A percentile compares a stretch with the other conserved stretches of the same genome.
phyloP scores from a whole-genome alignment of 37 sponge, comb jelly and placozoan genomes.

The Halisarca cf. caerulea region DNA sequence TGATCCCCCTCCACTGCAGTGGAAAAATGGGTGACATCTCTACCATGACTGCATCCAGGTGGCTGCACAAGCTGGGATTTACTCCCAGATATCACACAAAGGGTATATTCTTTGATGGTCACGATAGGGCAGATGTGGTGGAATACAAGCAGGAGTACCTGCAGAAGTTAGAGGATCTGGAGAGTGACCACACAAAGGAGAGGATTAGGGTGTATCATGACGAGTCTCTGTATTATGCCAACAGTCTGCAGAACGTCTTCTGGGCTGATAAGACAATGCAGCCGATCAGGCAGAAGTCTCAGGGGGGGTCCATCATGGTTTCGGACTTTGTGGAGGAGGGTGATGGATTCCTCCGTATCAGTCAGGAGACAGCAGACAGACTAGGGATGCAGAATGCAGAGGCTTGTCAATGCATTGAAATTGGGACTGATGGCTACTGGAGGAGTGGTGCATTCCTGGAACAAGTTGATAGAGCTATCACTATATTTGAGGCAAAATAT shows the following conservation, averaged over 20 bases:
- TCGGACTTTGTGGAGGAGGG: constrained; percentile 63
- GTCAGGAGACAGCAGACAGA: not conserved
- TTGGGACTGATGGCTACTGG: constrained; percentile 41
- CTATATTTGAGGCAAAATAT: constrained; percentile 41
- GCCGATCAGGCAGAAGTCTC: constrained; percentile 39
- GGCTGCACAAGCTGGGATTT: constrained; percentile 45
- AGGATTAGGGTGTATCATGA: constrained; percentile 53
- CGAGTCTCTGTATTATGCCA: constrained; percentile 50
- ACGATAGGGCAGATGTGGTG: constrained; percentile 55
- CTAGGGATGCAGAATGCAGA: not conserved
- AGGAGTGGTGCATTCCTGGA: constrained; percentile 35
- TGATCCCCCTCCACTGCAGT: not conserved
- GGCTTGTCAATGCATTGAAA: constrained; percentile 23
- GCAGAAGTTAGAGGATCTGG: not conserved
- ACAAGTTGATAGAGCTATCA: constrained; percentile 41
- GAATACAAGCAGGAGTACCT: constrained; percentile 18
- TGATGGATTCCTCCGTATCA: constrained; percentile 34
- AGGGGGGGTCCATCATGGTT: constrained; percentile 49
- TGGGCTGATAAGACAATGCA: constrained; percentile 29
- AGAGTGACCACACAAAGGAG: not conserved
- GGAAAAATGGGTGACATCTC: not conserved
- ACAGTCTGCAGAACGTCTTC: constrained; percentile 41
- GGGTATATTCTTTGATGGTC: constrained; percentile 62
- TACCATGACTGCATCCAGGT: constrained; percentile 31
- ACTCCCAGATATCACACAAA: constrained; percentile 1